Percentiles rank a stretch among this genome's conserved stretches.
Evolutionary conservation across 2,888 invertebrate species (phyloP).

Genomic region (Sthenelais limicola): DNA sequence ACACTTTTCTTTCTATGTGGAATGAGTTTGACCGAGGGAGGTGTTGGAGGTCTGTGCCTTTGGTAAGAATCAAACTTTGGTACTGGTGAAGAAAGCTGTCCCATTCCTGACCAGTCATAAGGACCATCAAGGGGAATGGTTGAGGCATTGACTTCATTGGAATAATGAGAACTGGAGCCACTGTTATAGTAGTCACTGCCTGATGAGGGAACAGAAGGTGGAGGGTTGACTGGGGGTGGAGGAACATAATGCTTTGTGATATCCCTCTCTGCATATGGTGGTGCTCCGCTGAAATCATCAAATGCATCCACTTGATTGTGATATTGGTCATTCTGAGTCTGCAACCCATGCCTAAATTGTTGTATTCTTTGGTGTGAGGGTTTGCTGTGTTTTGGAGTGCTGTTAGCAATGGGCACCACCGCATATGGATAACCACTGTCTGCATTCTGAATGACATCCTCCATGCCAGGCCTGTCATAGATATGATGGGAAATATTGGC

Average conservation of each 20-base stretch:
- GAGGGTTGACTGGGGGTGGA: slow-evolving; percentile 5
- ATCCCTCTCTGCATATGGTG: background rate
- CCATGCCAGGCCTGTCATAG: too few relatives aligned
- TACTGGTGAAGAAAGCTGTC: too few relatives aligned
- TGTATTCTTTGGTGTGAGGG: background rate
- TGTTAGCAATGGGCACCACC: background rate
- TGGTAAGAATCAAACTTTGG: too few relatives aligned
- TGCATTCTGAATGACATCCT: too few relatives aligned
- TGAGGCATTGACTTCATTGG: too few relatives aligned
- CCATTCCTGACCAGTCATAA: too few relatives aligned
- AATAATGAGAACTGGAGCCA: background rate
- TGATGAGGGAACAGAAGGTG: background rate
- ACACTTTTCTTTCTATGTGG: background rate
- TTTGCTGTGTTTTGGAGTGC: background rate
- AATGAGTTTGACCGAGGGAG: slow-evolving; percentile 9
- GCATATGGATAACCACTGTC: too few relatives aligned
- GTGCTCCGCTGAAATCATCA: background rate
- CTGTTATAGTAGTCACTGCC: background rate
- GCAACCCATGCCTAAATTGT: background rate
- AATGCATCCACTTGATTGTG: too few relatives aligned
- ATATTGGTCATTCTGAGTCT: background rate
- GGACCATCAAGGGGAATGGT: too few relatives aligned
- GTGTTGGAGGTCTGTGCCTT: slow-evolving; percentile 10
- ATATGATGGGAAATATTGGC: too few relatives aligned
- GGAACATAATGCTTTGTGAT: slow-evolving; percentile 25